Evolutionary conservation across 2,113 vertebrate species (phyloP).

Genomic region (Junco hyemalis): DNA sequence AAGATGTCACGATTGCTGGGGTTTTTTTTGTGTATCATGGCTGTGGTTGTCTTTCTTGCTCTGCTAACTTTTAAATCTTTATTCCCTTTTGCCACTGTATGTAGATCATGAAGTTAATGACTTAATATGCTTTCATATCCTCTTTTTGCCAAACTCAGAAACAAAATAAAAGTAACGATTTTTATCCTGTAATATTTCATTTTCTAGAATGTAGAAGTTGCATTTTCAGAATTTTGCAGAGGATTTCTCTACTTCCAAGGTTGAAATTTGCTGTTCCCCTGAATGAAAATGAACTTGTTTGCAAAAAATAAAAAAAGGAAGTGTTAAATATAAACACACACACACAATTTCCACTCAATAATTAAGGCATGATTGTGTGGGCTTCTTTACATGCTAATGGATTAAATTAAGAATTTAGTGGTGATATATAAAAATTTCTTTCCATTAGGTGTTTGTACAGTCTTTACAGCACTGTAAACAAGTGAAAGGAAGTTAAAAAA

Average conservation of each 20-base stretch:
- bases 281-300: slow-evolving; percentile 21
- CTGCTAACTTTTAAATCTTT: slow-evolving; percentile 7
- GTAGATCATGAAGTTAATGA: background rate
- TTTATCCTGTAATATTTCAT: background rate
- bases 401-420: slow-evolving; percentile 48
- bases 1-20: background rate
- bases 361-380: background rate
- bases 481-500: background rate
- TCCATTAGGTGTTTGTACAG: background rate
- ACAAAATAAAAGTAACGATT: background rate
- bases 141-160: background rate
- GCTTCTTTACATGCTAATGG: background rate
- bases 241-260: background rate
- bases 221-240: slow-evolving; percentile 7
- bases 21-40: background rate
- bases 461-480: background rate
- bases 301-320: background rate
- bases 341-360: background rate
- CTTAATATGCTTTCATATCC: background rate
- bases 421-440: slow-evolving; percentile 6
- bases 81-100: background rate
- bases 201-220: background rate
- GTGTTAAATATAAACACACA: background rate
- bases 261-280: slow-evolving; percentile 7
- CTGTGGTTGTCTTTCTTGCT: background rate